Conservation (phyloP, 1,140 invertebrate genomes). For the Drosophila watanabei region DNA sequence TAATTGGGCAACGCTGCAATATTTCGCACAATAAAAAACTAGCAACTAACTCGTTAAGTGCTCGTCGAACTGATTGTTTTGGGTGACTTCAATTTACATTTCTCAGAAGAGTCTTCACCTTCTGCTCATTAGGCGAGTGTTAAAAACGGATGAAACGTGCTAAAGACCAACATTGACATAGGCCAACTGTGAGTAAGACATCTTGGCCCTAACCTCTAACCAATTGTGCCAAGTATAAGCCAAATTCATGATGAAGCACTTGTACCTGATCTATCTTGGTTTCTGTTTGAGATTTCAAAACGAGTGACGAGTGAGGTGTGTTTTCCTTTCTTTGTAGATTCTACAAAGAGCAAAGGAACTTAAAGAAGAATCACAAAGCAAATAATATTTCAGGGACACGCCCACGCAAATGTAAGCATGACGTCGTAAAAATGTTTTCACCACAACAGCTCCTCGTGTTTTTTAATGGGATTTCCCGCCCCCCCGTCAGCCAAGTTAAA, state of each 20-base stretch:
- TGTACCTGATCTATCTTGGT: conserved; percentile 1
- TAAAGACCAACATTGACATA: conserved; percentile 47
- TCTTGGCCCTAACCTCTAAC: conserved; percentile 10
- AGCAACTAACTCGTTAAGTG: conserved; percentile 31
- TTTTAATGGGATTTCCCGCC: conserved; percentile 11
- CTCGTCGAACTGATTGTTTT: conserved; percentile 32
- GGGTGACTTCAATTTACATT: conserved; percentile 18
- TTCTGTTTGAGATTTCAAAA: conserved; percentile 7
- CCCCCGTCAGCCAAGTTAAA: background rate
- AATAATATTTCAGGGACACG: conserved; percentile 24
- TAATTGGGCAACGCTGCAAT: conserved; percentile 14
- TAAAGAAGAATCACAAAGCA: conserved; percentile 3
- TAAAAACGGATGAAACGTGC: conserved; percentile 46
- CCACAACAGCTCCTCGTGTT: conserved; percentile 13
- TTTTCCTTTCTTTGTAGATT: background rate
- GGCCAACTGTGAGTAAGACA: conserved; percentile 19
- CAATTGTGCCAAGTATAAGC: background rate
- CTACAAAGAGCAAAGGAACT: background rate
- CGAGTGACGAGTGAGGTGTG: background rate
- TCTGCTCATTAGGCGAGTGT: conserved; percentile 28
- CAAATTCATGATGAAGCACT: conserved; percentile 27
- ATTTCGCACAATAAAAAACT: conserved; percentile 25
- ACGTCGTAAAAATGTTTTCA: conserved; percentile 13
- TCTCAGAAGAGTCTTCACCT: conserved; percentile 20
- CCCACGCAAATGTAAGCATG: conserved; percentile 20